These are phyloP conservation scores for Drosophila pallidifrons DNA, from an alignment of 1,140 invertebrate genomes.

Conservation along the genomic window DNA sequence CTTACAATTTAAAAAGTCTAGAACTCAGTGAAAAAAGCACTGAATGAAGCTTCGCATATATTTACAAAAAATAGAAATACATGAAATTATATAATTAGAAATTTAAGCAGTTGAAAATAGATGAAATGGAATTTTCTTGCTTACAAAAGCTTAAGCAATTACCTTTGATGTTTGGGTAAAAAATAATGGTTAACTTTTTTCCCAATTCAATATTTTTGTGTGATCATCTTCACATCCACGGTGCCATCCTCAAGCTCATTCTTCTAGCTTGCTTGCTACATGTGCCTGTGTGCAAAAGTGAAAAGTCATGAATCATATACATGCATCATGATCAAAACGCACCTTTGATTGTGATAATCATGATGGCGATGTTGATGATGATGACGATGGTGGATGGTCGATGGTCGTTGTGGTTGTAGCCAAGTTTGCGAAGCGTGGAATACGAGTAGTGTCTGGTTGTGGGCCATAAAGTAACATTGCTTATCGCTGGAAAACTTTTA, in stretches of 20 bases:
- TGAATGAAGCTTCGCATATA: too few species aligned
- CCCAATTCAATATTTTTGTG: too few species aligned
- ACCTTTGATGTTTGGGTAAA: too few species aligned
- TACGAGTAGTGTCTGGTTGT: slow-evolving; percentile 53
- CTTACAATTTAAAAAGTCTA: neutral
- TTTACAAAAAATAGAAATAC: too few species aligned
- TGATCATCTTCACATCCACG: slow-evolving; percentile 33
- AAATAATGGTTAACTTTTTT: too few species aligned
- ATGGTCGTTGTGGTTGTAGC: slow-evolving; percentile 18
- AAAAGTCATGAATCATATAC: slow-evolving; percentile 78
- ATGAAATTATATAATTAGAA: too few species aligned
- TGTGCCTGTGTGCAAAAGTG: slow-evolving; percentile 65
- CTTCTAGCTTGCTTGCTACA: slow-evolving; percentile 24
- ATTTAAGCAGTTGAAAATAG: too few species aligned
- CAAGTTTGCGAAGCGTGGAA: slow-evolving; percentile 48
- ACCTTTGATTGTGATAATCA: slow-evolving; percentile 51
- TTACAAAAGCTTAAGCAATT: too few species aligned
- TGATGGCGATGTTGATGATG: slow-evolving; percentile 36
- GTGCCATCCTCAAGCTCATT: slow-evolving; percentile 35
- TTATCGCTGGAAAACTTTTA: slow-evolving; percentile 82
- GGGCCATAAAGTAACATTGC: slow-evolving; percentile 77
- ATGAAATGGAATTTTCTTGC: too few species aligned
- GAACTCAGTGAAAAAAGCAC: too few species aligned
- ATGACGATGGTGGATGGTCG: slow-evolving; percentile 27
- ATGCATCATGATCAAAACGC: slow-evolving; percentile 73